Percentiles rank a stretch among this genome's conserved stretches.
phyloP scores from a whole-genome alignment of 2,888 invertebrate species.

The Melangyna quadrimaculata region DNA sequence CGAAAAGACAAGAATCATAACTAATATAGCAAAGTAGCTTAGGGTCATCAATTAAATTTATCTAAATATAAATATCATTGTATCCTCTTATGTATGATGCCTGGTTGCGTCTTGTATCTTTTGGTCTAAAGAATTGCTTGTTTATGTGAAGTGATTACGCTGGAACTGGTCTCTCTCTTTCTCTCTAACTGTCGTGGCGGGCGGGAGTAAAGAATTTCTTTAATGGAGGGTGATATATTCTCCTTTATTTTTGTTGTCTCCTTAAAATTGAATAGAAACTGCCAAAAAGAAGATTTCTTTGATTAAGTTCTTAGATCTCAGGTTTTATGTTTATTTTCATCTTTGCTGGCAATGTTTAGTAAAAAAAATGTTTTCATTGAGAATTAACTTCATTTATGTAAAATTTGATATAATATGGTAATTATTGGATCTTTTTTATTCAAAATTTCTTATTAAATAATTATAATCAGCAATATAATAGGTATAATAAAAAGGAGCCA shows the following conservation, averaged over 20 bases:
- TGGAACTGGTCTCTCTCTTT: neutral
- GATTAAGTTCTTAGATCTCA: neutral
- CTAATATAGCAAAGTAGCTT: constrained; percentile 62
- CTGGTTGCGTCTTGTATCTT: constrained; percentile 31
- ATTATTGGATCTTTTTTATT: too few species aligned
- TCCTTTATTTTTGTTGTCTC: neutral
- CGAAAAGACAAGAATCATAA: constrained; percentile 26
- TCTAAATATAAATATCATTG: constrained; percentile 66
- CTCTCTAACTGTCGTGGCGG: neutral
- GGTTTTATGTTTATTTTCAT: constrained; percentile 4
- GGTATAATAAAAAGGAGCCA: too few species aligned
- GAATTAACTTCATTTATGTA: too few species aligned
- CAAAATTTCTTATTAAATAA: too few species aligned
- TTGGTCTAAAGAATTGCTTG: constrained; percentile 33
- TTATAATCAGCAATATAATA: too few species aligned
- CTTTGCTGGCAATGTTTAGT: neutral
- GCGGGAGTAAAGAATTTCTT: neutral
- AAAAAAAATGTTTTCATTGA: too few species aligned
- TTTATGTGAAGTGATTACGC: constrained; percentile 19
- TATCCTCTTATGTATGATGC: constrained; percentile 39
- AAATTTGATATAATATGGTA: too few species aligned
- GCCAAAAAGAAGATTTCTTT: constrained; percentile 20
- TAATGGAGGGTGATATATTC: neutral
- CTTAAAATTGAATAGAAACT: constrained; percentile 23
- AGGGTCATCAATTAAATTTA: constrained; percentile 69